Percentiles rank a stretch among this genome's conserved stretches.
phyloP scores from a whole-genome alignment of 2,797 vertebrate genomes.

The Peromyscus nudipes region DNA sequence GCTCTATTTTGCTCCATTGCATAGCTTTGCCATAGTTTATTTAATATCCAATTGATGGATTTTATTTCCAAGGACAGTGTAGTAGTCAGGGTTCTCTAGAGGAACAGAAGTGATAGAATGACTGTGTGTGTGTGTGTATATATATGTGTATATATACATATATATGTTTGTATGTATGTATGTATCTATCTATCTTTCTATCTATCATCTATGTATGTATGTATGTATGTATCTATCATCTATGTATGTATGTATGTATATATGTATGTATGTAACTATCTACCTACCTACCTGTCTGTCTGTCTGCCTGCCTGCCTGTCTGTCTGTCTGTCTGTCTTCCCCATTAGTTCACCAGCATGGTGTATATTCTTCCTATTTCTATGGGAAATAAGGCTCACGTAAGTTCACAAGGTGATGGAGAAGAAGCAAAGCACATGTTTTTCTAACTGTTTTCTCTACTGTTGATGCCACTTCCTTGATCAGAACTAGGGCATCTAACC shows the following conservation, averaged over 20 bases:
- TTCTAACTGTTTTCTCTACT: neutral
- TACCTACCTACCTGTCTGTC: too few relatives aligned
- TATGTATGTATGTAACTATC: too few relatives aligned
- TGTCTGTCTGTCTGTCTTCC: neutral
- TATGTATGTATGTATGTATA: too few relatives aligned
- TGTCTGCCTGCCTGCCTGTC: too few relatives aligned
- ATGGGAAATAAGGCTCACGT: neutral
- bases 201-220: too few relatives aligned
- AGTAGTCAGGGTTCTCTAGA: neutral
- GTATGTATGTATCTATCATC: too few relatives aligned
- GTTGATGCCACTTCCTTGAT: neutral
- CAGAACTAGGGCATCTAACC: neutral
- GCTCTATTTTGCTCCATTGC: neutral
- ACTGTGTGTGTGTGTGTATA: neutral
- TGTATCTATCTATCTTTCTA: too few relatives aligned
- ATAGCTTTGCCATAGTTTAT: neutral
- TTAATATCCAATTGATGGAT: neutral
- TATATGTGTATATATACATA: too few relatives aligned
- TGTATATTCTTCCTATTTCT: neutral
- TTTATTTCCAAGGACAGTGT: neutral
- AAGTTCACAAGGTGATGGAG: neutral
- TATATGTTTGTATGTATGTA: too few relatives aligned
- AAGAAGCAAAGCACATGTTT: neutral
- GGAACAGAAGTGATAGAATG: neutral
- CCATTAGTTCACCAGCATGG: neutral